These are phyloP conservation scores for Plestiodon gilberti DNA, from an alignment of 2,113 vertebrate genomes.

Conservation along the genomic window DNA sequence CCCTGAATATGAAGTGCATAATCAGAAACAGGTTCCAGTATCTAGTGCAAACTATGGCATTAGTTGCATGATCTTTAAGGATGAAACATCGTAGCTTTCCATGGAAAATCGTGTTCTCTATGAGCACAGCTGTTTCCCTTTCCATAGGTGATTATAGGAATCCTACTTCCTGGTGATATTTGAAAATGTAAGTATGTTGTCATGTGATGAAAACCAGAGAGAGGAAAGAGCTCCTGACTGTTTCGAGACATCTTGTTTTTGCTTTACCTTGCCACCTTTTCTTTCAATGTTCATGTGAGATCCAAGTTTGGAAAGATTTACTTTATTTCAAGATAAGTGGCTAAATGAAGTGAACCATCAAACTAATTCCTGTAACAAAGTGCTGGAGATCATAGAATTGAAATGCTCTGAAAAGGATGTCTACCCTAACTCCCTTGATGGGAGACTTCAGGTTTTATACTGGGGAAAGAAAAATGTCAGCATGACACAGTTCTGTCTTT, in stretches of 20 bases:
- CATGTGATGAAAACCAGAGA: constrained; percentile 40
- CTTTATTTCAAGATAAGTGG: neutral
- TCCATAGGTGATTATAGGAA: neutral
- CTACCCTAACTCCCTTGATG: neutral
- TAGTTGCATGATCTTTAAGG: neutral
- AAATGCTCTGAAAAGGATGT: neutral
- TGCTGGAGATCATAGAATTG: neutral
- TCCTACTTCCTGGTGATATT: neutral
- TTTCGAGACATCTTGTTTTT: constrained; percentile 26
- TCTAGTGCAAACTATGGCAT: neutral
- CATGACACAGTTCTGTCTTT: neutral
- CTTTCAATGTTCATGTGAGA: neutral
- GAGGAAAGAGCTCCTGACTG: constrained; percentile 21
- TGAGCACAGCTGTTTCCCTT: neutral
- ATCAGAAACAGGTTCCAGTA: neutral
- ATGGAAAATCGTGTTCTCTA: neutral
- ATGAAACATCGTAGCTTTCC: neutral
- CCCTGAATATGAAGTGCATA: neutral
- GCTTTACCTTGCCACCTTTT: neutral
- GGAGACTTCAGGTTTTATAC: neutral
- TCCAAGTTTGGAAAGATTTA: neutral
- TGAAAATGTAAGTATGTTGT: constrained; percentile 36
- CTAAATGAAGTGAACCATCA: neutral
- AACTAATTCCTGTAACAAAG: neutral
- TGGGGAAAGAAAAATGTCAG: neutral